phyloP scores from a whole-genome alignment of 2,797 vertebrate species.

The Premnoplex brunnescens region DNA sequence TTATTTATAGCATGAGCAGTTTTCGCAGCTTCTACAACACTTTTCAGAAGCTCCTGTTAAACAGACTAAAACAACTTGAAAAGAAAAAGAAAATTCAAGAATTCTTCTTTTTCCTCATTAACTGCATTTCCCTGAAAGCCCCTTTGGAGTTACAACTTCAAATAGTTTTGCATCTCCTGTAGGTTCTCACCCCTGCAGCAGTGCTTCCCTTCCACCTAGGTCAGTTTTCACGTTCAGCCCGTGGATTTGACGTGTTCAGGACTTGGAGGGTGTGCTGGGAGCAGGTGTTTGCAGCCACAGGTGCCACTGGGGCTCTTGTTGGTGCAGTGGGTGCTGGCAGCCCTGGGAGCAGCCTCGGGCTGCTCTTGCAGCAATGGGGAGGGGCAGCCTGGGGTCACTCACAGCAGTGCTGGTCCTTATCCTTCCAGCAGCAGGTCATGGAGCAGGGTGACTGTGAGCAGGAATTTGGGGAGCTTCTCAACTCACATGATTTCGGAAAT shows the following conservation, averaged over 20 bases:
- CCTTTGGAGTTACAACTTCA: background rate
- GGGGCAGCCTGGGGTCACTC: background rate
- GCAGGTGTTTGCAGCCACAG: background rate
- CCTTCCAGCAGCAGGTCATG: background rate
- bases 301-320: background rate
- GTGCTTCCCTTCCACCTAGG: background rate
- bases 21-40: constrained; percentile 35
- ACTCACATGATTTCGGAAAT: accelerated
- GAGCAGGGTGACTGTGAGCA: background rate
- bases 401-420: background rate
- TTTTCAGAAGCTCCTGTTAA: constrained; percentile 17
- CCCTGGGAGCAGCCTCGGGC: background rate
- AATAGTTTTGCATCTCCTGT: background rate
- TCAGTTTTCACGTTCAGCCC: background rate
- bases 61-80: background rate
- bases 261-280: background rate
- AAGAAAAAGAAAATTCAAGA: background rate
- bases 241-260: background rate
- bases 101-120: background rate
- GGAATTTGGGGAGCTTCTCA: background rate
- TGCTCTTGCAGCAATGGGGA: background rate
- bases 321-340: accelerated
- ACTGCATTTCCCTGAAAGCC: background rate
- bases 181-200: accelerated
- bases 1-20: constrained; percentile 9